Conservation (phyloP, 2,113 vertebrate genomes). For the Micronycteris hirsuta region DNA sequence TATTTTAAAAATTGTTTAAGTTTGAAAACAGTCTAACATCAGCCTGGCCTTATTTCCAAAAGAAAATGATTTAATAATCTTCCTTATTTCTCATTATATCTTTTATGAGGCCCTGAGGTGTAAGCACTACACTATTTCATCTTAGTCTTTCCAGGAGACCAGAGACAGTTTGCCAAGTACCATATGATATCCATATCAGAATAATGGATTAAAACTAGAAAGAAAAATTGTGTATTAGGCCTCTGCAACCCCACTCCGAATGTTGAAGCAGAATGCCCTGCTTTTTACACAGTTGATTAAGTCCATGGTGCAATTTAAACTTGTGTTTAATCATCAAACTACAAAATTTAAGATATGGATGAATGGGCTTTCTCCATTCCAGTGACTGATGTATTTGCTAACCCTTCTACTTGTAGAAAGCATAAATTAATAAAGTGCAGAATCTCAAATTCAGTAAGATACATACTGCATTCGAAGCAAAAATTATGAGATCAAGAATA, state of each 20-base stretch:
- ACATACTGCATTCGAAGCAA: conserved; percentile 29
- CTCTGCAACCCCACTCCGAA: not conserved
- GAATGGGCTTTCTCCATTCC: not conserved
- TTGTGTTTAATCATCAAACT: conserved; percentile 33
- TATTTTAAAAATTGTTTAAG: conserved; percentile 15
- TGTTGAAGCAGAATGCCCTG: conserved; percentile 12
- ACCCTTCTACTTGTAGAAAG: conserved; percentile 39
- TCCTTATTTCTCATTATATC: conserved; percentile 27
- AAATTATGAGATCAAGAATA: conserved; percentile 61
- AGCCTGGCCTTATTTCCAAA: conserved; percentile 20
- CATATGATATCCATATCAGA: not conserved
- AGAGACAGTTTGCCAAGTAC: not conserved
- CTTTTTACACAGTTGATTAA: conserved; percentile 42
- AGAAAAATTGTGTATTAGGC: not conserved
- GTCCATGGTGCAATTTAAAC: not conserved
- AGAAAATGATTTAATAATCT: conserved; percentile 25
- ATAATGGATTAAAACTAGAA: conserved; percentile 32
- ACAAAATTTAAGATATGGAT: conserved; percentile 30
- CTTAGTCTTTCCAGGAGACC: not conserved
- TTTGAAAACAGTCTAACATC: conserved; percentile 19
- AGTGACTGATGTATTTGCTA: conserved; percentile 57
- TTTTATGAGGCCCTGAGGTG: not conserved
- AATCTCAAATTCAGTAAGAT: conserved; percentile 20
- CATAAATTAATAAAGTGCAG: conserved; percentile 44
- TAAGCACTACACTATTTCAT: conserved; percentile 24